These are phyloP conservation scores for Hemichromis elongatus DNA, from an alignment of 2,113 vertebrate genomes.

Conservation along the genomic window DNA sequence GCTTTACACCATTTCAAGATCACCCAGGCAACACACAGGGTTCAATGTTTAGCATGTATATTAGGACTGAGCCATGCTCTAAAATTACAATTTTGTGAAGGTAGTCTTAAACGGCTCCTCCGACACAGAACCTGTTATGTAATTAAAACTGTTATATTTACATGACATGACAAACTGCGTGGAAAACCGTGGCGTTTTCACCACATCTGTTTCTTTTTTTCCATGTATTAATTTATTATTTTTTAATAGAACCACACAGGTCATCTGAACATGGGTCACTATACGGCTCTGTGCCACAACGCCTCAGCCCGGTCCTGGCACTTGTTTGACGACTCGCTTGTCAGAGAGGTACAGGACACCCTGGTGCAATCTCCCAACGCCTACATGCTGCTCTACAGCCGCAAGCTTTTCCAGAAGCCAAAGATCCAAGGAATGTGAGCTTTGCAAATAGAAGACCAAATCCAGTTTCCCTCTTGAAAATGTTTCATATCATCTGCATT, in stretches of 20 bases:
- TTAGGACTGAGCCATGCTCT: too few relatives aligned
- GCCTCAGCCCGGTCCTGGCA: conserved; percentile 73
- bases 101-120: too few relatives aligned
- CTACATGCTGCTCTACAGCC: conserved; percentile 81
- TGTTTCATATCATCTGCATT: neutral
- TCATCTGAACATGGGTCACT: conserved; percentile 84
- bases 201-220: neutral
- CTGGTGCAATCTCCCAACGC: conserved; percentile 75
- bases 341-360: conserved; percentile 69
- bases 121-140: neutral
- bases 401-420: conserved; percentile 62
- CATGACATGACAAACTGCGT: neutral
- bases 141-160: neutral
- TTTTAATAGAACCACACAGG: conserved; percentile 80
- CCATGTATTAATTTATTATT: neutral
- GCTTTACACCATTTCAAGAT: neutral
- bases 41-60: neutral
- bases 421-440: conserved; percentile 35
- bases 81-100: too few relatives aligned
- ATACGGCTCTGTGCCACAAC: conserved; percentile 82
- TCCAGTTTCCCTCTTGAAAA: neutral
- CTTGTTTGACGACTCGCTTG: conserved; percentile 75
- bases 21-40: neutral
- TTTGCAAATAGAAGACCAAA: neutral
- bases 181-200: neutral